Conservation (phyloP, 2,797 vertebrate genomes). For the Gymnocypris eckloni region DNA sequence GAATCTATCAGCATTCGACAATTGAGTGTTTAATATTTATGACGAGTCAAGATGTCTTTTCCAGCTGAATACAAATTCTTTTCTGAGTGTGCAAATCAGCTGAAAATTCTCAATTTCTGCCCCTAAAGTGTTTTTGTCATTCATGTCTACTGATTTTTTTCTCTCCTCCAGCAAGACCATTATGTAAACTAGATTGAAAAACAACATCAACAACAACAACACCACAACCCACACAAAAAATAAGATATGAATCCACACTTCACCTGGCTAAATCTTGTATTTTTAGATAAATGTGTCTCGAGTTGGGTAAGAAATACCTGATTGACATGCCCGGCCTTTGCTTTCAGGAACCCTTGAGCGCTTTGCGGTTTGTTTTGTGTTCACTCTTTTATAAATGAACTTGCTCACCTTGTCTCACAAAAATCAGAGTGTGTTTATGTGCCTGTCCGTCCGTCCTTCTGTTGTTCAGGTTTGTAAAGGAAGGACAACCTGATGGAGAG, state of each 20-base stretch:
- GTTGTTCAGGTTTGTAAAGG: neutral
- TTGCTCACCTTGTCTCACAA: neutral
- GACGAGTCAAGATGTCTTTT: conserved; percentile 50
- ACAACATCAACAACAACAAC: conserved; percentile 29
- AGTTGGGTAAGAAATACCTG: conserved; percentile 9
- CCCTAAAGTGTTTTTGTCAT: conserved; percentile 36
- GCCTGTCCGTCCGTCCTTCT: neutral
- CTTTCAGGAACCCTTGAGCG: neutral
- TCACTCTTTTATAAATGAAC: conserved; percentile 1
- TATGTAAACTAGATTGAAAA: conserved; percentile 53
- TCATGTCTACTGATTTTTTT: conserved; percentile 25
- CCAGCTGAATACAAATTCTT: conserved; percentile 47
- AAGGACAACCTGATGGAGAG: neutral
- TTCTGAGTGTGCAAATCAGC: conserved; percentile 48
- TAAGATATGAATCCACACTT: conserved; percentile 36
- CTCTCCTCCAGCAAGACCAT: conserved; percentile 36
- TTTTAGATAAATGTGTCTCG: conserved; percentile 23
- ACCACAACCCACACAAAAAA: conserved; percentile 8
- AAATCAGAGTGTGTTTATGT: conserved; percentile 6
- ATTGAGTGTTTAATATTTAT: conserved; percentile 58
- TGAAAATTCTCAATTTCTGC: conserved; percentile 28
- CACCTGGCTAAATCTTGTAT: conserved; percentile 29
- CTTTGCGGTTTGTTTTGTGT: neutral
- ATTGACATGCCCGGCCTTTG: conserved; percentile 28
- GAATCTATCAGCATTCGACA: conserved; percentile 52